A percentile compares a stretch with the other conserved stretches of the same genome.
Conservation (phyloP, 2,797 vertebrate species). For the Hippopotamyrus pictus region DNA sequence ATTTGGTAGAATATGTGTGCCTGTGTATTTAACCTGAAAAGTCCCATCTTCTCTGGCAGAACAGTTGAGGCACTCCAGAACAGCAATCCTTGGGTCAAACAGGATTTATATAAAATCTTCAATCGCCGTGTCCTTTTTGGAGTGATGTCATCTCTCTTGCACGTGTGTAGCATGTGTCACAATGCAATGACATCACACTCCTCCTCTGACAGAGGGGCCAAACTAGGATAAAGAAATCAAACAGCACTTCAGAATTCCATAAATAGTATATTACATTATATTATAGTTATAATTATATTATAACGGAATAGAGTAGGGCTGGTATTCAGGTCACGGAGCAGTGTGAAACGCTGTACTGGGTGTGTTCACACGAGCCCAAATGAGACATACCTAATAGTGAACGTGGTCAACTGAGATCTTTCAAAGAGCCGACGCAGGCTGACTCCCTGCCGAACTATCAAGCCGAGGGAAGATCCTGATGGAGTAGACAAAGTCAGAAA, state of each 20-base stretch:
- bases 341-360: neutral
- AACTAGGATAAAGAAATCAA: neutral
- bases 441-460: neutral
- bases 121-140: neutral
- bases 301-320: neutral
- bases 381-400: neutral
- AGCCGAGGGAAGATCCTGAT: neutral
- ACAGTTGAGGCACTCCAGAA: neutral
- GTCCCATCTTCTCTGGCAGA: neutral
- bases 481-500: neutral
- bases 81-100: neutral
- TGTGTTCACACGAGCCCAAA: neutral
- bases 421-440: neutral
- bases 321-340: neutral
- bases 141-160: neutral
- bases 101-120: neutral
- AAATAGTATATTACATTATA: neutral
- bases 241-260: neutral
- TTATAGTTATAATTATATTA: neutral
- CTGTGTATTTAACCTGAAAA: neutral
- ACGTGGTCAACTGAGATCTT: neutral
- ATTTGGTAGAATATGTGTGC: neutral
- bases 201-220: neutral
- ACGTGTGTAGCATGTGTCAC: neutral
- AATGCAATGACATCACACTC: neutral